Evolutionary conservation across 2,797 vertebrate genomes (phyloP), one percentile per base, ranked within the genome.

Genomic region (Sebastes flavidus): DNA sequence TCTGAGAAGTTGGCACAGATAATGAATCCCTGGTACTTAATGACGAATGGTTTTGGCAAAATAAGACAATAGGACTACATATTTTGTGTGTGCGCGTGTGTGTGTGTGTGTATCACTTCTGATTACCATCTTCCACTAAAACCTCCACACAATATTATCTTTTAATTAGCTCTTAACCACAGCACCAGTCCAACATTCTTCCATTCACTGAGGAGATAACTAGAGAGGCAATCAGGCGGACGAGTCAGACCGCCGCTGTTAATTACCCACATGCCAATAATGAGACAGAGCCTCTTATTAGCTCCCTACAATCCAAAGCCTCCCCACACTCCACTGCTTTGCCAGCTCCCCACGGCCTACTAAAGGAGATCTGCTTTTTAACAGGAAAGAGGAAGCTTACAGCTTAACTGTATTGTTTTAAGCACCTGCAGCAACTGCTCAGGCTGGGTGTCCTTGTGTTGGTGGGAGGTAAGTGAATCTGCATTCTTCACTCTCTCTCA

Each of bases 141-240:
- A 77, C 68, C 71, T 77, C 86, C 88, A 86, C 85, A 93, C 92
- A 94, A 92, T 93, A 95, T 93, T 94, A 95, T 96, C 94, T 96
- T 95, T 96, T 96, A 96, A 96, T 96, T 95, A 95, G 93, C 93
- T 95, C 91, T 93, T 92, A 95, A 95, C 90, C 94, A 93, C 84
- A 88, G 91, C 89, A 89, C 87, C 87, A 90, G 90, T 90, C 88
- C 90, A 82, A 88, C 91, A 91, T 87, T 90, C 91, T 92, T 91
- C 90, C 94, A 92, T 91, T 91, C 91, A 83, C 91, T 70, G 85
- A 92, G 91, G 92, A 95, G 94, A 96, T 95, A 95, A 96, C 93
- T 93, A 91, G 80, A 87, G 91, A 95, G 90, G 91, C 93, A 95
- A 94, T 95, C 94, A 95, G 92, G 91, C 92, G 67, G 78, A 92